Base-by-base conservation (phyloP, 2,113 vertebrate species). In the Clupea harengus region DNA sequence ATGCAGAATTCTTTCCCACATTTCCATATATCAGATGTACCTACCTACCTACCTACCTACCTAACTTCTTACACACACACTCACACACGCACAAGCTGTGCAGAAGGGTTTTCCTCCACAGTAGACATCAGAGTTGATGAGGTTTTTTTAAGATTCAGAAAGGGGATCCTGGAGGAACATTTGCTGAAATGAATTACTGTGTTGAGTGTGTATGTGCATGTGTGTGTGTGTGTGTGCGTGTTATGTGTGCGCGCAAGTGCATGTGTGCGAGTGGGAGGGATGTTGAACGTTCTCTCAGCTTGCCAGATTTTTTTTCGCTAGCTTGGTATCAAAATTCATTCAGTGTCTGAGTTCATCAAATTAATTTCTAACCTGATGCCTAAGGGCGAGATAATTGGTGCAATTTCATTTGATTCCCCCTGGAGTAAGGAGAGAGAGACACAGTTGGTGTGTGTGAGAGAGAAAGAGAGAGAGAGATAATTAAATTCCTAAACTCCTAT, bases 321-420 rank as follows among this genome's bases (percentile, higher is more conserved):
- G 72, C 82, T 86, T 81, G 80, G 60, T 22, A 85, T 83, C 82
- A 39, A 47, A 89, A 47, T 78, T 82, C 67, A 64, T 39, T 72
- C 7, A 6, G 47, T 80, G 64, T 86, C n/a, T 52, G 83, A 67
- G 81, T 85, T 85, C 83, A 88, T 86, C 83, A 86, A 87, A 84
- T 87, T 82, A 4, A 82, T 83, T 89, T 86, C 54, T 20, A 50
- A 81, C 10, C 15, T 47, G 20, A 28, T 60, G n/a, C 75, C 78
- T 60, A 54, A 25, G 84, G 85, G 28, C 78, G 60, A 54, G 67
- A 84, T 86, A 86, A 87, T 83, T 88, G 67, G 13, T 20, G n/a
- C n/a, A 72, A 81, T 86, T 89, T 44, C 67, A 75, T 88, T 86
- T 83, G 44, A 86, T 86, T 86, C n/a, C 60, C 67, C 45, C 81